phyloP scores from a whole-genome alignment of 2,113 vertebrate species.

The Podocnemis expansa region DNA sequence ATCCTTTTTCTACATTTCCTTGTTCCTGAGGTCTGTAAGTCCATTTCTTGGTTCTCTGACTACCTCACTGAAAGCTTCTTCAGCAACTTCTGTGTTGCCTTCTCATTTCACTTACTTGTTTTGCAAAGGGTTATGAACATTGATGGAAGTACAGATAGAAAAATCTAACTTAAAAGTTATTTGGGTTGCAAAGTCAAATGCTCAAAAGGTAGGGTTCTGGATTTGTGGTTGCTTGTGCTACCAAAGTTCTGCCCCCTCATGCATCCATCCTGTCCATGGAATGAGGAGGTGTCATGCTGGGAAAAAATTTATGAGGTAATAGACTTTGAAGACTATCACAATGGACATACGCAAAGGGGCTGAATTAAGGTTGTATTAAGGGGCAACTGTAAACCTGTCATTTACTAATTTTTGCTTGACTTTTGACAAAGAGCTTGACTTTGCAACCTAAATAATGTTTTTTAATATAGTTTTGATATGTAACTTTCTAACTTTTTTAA shows the following conservation, averaged over 20 bases:
- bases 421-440: not conserved
- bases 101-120: constrained; percentile 24
- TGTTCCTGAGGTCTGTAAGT: constrained; percentile 4
- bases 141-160: constrained; percentile 27
- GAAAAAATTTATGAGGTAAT: constrained; percentile 1
- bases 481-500: not conserved
- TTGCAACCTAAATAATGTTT: constrained; percentile 16
- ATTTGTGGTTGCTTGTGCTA: not conserved
- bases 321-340: constrained; percentile 48
- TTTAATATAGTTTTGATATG: not conserved
- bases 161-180: constrained; percentile 14
- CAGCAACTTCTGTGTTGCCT: constrained; percentile 9
- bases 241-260: constrained; percentile 16
- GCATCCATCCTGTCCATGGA: constrained; percentile 21
- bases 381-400: constrained; percentile 12
- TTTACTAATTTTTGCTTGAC: constrained; percentile 11
- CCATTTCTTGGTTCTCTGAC: not conserved
- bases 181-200: constrained; percentile 22
- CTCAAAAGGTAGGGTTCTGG: not conserved
- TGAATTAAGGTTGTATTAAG: constrained; percentile 34
- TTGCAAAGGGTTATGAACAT: not conserved
- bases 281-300: constrained; percentile 11
- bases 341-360: constrained; percentile 27
- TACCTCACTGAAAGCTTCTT: constrained; percentile 16
- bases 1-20: not conserved